A percentile compares a stretch with the other conserved stretches of the same genome.
These are phyloP conservation scores for Onchidella celtica DNA, from an alignment of 2,888 invertebrate genomes.

Conservation along the genomic window DNA sequence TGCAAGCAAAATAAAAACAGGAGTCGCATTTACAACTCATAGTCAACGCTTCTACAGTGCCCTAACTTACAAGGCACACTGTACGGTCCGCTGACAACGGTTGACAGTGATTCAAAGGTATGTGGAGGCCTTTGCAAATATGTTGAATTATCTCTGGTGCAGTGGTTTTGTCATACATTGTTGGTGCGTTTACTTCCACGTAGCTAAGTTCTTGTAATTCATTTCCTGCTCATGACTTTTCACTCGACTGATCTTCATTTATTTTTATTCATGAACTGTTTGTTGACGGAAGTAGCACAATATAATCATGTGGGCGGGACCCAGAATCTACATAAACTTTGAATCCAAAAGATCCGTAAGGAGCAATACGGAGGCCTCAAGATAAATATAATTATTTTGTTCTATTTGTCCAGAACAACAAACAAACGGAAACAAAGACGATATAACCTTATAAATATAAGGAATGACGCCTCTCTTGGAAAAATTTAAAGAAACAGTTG, in stretches of 20 bases:
- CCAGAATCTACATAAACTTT: constrained; percentile 18
- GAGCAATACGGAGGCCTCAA: not conserved
- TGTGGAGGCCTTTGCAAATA: constrained; percentile 45
- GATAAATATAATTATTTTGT: not conserved
- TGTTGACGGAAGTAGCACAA: constrained; percentile 42
- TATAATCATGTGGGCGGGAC: constrained; percentile 28
- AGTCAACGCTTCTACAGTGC: too few species aligned
- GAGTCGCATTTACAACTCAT: too few species aligned
- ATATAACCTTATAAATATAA: too few species aligned
- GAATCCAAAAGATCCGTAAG: not conserved
- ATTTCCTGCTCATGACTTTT: too few species aligned
- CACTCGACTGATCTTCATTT: not conserved
- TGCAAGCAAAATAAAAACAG: too few species aligned
- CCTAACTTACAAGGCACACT: constrained; percentile 61
- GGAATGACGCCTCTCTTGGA: too few species aligned
- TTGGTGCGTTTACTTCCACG: too few species aligned
- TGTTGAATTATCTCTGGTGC: constrained; percentile 47
- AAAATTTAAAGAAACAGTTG: too few species aligned
- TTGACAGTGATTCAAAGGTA: constrained; percentile 54
- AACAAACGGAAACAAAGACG: too few species aligned
- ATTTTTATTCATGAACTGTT: not conserved
- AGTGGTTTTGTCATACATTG: constrained; percentile 32
- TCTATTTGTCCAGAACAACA: too few species aligned
- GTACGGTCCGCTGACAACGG: constrained; percentile 54
- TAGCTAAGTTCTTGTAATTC: too few species aligned